Evolutionary conservation across 2,113 vertebrate species (phyloP), one percentile per base, ranked within the genome.

Genomic region (Phainopepla nitens): DNA sequence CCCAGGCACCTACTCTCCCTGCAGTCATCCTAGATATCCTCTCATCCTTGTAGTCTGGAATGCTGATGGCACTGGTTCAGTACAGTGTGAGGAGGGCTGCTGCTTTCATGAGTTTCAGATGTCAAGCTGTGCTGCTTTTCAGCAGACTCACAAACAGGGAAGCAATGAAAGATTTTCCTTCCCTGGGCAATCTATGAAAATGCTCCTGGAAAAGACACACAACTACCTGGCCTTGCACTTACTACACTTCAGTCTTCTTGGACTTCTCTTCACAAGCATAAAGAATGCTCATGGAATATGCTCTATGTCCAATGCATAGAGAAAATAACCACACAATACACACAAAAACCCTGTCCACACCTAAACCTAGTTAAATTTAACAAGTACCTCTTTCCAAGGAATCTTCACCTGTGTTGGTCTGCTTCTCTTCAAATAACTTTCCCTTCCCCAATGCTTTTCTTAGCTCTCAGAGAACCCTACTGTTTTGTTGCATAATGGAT

Each of bases 361-460:
- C 11, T 50, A 57, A 68, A 85, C 36, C 3, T 2, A 20, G 27
- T 23, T 65, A 47, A 44, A 68, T 36, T 51, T 45, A 36, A 79
- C 6, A 93, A 62, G 11, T 16, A 41, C 6, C 9, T 28, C n/a
- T 65, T 90, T 21, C 31, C 6, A 1, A 79, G 41, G 31, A 82
- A 82, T 71, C 44, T 51, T 36, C 18, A 65, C 23, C 20, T 79
- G 10, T 29, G 13, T 11, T 49, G 12, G 23, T 57, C 66, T 69
- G 61, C 21, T 24, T 71, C 35, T 90, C 31, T 49, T 76, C 61
- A 79, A 84, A 72, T 14, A 79, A 72, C 18, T 65, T 85, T 53
- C 5, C 39, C 28, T 72, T 70, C 3, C 14, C 7, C 1, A 3
- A 2, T 1, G 5, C 2, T 22, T 62, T 69, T 56, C 72, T 70